These are phyloP conservation scores for Pristionchus pacificus DNA, from an alignment of 1,140 invertebrate species.

Conservation along the genomic window DNA sequence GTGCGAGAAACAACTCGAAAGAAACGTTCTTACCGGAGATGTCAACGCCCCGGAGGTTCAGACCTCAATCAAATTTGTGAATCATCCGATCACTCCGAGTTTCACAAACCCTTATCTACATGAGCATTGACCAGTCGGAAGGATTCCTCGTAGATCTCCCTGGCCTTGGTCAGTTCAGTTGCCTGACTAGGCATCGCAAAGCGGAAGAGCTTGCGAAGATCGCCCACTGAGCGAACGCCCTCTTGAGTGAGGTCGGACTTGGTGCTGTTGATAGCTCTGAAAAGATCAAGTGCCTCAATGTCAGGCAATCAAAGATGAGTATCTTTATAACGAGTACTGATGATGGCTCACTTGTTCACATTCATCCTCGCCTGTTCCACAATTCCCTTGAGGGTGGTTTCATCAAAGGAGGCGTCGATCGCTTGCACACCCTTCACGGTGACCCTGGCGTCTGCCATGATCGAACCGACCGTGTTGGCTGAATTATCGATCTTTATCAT, in stretches of 20 bases:
- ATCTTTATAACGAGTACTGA: background rate
- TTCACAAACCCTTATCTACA: conserved; percentile 44
- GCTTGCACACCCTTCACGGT: background rate
- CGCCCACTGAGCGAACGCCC: background rate
- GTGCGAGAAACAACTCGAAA: conserved; percentile 52
- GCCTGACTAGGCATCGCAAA: conserved; percentile 13
- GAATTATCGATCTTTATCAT: background rate
- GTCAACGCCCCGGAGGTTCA: conserved; percentile 37
- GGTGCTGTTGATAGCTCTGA: background rate
- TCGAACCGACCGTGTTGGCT: background rate
- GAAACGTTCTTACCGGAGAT: conserved; percentile 49
- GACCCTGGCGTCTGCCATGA: background rate
- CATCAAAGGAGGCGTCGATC: background rate
- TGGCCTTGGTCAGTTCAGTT: conserved; percentile 46
- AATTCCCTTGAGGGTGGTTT: background rate
- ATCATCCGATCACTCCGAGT: background rate
- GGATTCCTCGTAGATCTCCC: conserved; percentile 56
- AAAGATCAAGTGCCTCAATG: background rate
- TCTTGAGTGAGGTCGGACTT: background rate
- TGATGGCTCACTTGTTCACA: background rate
- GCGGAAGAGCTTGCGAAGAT: background rate
- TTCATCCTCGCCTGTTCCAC: background rate
- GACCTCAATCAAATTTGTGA: conserved; percentile 26
- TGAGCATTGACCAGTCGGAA: conserved; percentile 54
- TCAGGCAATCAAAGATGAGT: background rate